Base-by-base conservation (phyloP, 2,888 invertebrate species). In the Doris montereyensis region DNA sequence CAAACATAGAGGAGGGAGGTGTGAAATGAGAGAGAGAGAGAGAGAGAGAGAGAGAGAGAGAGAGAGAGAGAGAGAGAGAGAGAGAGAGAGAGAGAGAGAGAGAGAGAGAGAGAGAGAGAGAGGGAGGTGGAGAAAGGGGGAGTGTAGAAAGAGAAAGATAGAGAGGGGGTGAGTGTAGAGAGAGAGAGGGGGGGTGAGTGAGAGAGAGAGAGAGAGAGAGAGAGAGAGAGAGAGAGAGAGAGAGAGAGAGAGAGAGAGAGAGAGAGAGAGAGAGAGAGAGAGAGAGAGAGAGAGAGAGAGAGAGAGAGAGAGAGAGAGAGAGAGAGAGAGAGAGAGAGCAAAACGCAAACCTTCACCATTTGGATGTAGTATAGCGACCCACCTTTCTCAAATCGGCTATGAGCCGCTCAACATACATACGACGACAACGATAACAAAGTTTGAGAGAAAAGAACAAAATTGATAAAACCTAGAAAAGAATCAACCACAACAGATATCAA, bases 1-100 rank as follows among this genome's bases (percentile, higher is more conserved):
- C 17, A 41, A 5, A 41, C 52, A 41, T 5, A 41, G 52, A 41
- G 52, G 17, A 17, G 52, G 52, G 17, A 17, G 52, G 52, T 41
- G 52, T 5, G 52, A 10, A 41, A 32, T 57, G 73, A 30, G 73
- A 30, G 73, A 21, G 73, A 30, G 73, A 21, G 58, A 52, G 73
- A 26, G 58, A 28, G 30, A 52, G 72, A 10, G 34, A 32, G 70
- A 24, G 70, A 24, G 70, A 8, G 32, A 24, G 70, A 24, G 70
- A n/a, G 34, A 17, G 70, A 32, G 70, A n/a, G 52, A 41, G 52
- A 41, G 52, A 41, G 52, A 41, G 52, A 41, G 52, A 41, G 52
- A 41, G 52, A 41, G 52, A 41, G 52, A 41, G 52, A 41, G 52
- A 41, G 52, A 41, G 52, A 41, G 52, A 41, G 52, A 41, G 52